phyloP scores from a whole-genome alignment of 2,888 invertebrate genomes.

The Heliconius ethilla region DNA sequence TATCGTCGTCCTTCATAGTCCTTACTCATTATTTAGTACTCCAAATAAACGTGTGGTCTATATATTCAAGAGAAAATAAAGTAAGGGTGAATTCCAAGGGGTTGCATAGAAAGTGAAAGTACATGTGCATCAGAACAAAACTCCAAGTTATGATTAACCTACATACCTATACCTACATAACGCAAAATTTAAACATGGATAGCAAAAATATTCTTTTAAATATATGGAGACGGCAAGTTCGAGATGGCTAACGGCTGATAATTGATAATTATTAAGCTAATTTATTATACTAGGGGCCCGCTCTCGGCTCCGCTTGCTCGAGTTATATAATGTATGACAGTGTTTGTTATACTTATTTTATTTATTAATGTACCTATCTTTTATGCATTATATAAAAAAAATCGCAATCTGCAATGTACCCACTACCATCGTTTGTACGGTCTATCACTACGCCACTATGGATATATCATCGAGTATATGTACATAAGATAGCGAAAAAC shows the following conservation, averaged over 20 bases:
- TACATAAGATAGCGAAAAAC: constrained; percentile 10
- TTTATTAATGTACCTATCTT: too few species aligned
- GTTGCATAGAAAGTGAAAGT: constrained; percentile 9
- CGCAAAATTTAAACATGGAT: neutral
- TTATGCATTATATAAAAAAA: too few species aligned
- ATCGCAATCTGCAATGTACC: neutral
- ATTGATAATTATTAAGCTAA: neutral
- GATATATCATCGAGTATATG: neutral
- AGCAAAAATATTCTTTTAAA: neutral
- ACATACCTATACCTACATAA: neutral
- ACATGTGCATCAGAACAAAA: constrained; percentile 7
- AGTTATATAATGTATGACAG: too few species aligned
- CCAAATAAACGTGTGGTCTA: neutral
- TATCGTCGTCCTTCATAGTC: neutral
- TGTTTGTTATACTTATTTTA: too few species aligned
- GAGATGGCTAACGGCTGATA: too few species aligned
- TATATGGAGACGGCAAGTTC: neutral
- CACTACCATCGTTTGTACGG: neutral
- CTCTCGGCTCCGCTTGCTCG: too few species aligned
- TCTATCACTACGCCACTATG: neutral
- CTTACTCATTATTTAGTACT: neutral
- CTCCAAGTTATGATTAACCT: neutral
- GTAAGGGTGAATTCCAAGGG: neutral
- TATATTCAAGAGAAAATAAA: neutral
- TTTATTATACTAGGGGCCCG: neutral